These are phyloP conservation scores for Zosterops hypoxanthus DNA, from an alignment of 2,113 vertebrate species.

Conservation along the genomic window DNA sequence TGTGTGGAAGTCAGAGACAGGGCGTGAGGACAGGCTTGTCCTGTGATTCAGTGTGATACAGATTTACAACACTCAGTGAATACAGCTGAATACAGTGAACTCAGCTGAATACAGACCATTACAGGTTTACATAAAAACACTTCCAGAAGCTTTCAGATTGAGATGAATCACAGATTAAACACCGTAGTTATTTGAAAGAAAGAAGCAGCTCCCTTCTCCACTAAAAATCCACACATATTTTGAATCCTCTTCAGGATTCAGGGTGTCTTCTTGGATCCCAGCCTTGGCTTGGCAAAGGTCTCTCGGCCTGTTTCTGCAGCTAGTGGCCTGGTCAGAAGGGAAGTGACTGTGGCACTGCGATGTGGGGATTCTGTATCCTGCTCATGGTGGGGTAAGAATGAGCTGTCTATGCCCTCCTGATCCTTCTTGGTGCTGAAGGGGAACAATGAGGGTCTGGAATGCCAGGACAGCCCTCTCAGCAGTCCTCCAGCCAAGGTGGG, in stretches of 20 bases:
- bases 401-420: accelerated
- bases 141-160: background rate
- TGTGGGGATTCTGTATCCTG: accelerated
- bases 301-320: accelerated
- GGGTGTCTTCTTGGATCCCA: too few species aligned
- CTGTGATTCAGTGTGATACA: background rate
- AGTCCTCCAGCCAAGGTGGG: accelerated
- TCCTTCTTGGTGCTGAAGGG: accelerated
- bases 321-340: background rate
- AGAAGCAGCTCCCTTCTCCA: background rate
- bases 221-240: background rate
- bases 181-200: background rate
- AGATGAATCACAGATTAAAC: background rate
- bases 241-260: background rate
- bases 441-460: background rate
- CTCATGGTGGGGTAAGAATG: accelerated
- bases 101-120: background rate
- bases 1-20: background rate
- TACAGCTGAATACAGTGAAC: background rate
- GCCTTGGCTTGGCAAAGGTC: background rate
- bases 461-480: accelerated
- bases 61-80: background rate
- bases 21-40: background rate
- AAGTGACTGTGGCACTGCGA: accelerated
- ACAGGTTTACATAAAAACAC: background rate